phyloP scores from a whole-genome alignment of 53 echinoderm and acorn worm genomes.

The Stichopus horrens region DNA sequence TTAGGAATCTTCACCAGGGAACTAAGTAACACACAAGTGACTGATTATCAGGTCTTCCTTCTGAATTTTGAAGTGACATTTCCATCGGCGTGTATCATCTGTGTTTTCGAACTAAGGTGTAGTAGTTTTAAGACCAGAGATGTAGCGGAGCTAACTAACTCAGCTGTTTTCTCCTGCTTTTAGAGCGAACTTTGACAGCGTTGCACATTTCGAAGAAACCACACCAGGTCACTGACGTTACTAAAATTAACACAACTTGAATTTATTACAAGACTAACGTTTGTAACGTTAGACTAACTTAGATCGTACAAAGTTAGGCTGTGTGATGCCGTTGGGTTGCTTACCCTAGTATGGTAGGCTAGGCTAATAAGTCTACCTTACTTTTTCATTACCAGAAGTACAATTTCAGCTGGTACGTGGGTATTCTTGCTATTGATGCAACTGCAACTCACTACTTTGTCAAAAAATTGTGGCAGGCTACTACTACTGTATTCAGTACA shows the following conservation, averaged over 20 bases:
- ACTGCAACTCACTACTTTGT: no score
- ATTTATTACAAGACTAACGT: no score
- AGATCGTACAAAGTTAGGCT: no score
- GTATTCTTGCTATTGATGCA: no score
- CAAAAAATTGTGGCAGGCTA: neutral
- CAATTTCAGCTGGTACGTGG: no score
- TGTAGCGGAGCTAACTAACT: neutral
- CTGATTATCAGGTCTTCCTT: neutral
- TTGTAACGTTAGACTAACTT: no score
- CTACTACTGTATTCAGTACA: neutral
- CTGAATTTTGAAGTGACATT: neutral
- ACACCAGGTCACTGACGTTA: conserved; percentile 10
- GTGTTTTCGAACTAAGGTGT: neutral
- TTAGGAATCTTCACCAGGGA: no score
- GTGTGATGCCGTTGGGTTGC: no score
- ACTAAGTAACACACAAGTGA: neutral
- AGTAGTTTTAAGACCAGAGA: neutral
- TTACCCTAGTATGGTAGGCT: no score
- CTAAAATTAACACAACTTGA: neutral
- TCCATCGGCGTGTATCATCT: neutral
- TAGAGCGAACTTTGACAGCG: neutral
- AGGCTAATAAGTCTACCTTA: no score
- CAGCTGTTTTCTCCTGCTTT: neutral
- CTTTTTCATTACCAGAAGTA: no score
- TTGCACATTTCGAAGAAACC: neutral